Evolutionary conservation across 2,888 invertebrate species (phyloP), one percentile per base, ranked within the genome.

Genomic region (Pyrocoelia pectoralis): DNA sequence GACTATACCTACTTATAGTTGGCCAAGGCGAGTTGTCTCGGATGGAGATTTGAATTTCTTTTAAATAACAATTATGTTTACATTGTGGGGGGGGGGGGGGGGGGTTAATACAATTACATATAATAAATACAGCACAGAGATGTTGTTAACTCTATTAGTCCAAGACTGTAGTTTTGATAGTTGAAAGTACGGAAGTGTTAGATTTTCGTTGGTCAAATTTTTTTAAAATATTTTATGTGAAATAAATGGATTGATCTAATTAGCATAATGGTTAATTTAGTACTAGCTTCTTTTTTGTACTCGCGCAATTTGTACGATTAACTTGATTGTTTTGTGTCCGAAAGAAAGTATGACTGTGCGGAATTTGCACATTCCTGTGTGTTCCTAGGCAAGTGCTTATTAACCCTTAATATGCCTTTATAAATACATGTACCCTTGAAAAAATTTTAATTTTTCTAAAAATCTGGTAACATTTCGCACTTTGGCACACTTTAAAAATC

Each of bases 401-500:
- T 68, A 65, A 73, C 6, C 13, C 12, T 10, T 13, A 66, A 69
- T 70, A 71, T 71, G 73, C 74, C 72, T 72, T 74, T 76, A 77
- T 81, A 81, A 81, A 81, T 81, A 81, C 76, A 80, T 81, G 81
- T 79, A 81, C 81, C 80, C 80, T 79, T 77, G 73, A 73, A 73
- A 76, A 75, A 70, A 73, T 73, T 67, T 73, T 29, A 59, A 55
- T 77, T 75, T 68, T 69, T 67, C 66, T 75, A 76, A 76, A 78
- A 77, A 80, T 78, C 76, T 80, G 80, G 80, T 81, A 80, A 81
- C 81, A 80, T 81, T 77, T 80, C 80, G 81, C 82, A 81, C 81
- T 82, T 82, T 82, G 82, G 82, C 82, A 82, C 82, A 81, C 79
- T 79, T 80, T 77, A 70, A 80, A 80, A 79, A 79, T 80, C 81